A percentile compares a stretch with the other conserved stretches of the same genome.
Conservation (phyloP, 2,797 vertebrate genomes). For the Spinus olivaceus region DNA sequence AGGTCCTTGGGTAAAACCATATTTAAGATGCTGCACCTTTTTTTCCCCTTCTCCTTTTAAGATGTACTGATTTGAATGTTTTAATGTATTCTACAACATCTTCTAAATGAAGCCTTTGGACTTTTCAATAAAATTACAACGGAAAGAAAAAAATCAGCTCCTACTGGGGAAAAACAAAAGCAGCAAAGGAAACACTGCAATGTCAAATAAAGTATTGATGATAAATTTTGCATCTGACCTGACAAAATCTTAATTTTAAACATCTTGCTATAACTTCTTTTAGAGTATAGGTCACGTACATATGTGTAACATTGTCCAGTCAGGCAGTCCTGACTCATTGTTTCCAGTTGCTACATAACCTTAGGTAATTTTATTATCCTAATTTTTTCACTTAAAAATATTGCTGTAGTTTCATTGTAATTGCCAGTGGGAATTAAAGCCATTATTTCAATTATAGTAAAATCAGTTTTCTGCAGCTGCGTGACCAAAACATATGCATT, state of each 20-base stretch:
- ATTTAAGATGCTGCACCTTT: background rate
- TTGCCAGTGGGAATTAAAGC: background rate
- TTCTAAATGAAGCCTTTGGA: background rate
- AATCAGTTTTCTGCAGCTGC: background rate
- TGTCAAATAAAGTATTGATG: background rate
- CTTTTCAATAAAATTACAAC: background rate
- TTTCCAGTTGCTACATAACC: background rate
- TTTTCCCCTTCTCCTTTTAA: background rate
- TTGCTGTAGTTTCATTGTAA: conserved; percentile 1
- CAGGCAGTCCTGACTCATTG: background rate
- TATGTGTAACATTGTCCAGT: background rate
- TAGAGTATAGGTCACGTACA: background rate
- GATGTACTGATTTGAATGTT: background rate
- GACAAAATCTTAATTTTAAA: background rate
- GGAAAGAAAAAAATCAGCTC: background rate
- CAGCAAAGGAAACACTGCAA: background rate
- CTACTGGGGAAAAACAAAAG: background rate
- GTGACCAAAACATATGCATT: background rate
- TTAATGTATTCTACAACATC: background rate
- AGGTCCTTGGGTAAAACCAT: background rate
- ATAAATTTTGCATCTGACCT: background rate
- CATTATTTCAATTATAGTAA: background rate
- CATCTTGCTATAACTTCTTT: background rate
- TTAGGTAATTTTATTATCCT: background rate
- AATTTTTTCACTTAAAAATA: background rate